phyloP scores from a whole-genome alignment of 1,140 invertebrate species.

The Meloidogyne exigua region DNA sequence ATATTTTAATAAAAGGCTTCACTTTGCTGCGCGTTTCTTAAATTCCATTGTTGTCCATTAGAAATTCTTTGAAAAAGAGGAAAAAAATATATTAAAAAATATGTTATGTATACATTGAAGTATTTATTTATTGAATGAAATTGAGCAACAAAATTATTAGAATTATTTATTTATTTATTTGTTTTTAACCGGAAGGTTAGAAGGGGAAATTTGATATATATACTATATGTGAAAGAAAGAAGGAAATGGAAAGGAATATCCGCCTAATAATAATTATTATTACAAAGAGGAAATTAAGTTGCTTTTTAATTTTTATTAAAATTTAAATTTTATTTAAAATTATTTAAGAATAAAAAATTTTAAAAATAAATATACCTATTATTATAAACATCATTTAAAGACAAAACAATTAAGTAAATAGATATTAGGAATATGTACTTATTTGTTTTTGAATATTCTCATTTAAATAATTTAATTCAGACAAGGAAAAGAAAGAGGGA shows the following conservation, averaged over 20 bases:
- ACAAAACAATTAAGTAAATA: too few species aligned
- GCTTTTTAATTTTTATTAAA: not conserved
- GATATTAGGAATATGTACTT: too few species aligned
- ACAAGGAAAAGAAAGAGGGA: not conserved
- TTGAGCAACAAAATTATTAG: not conserved
- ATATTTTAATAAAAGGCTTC: not conserved
- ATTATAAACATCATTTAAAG: too few species aligned
- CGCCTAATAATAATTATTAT: too few species aligned
- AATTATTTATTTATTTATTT: not conserved
- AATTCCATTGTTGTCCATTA: conserved; percentile 2
- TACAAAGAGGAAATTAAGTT: not conserved
- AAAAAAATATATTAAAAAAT: not conserved
- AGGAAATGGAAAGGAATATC: not conserved
- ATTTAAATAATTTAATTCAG: not conserved
- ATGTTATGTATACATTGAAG: too few species aligned
- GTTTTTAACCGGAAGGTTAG: not conserved
- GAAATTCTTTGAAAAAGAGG: not conserved
- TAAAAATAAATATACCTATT: too few species aligned
- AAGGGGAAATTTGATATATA: not conserved
- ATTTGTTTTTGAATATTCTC: too few species aligned
- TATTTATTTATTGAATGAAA: not conserved
- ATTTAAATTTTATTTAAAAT: not conserved
- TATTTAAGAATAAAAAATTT: too few species aligned
- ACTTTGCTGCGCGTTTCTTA: not conserved
- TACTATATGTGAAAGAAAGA: too few species aligned